Base-by-base conservation (phyloP, 2,888 invertebrate species). In the Amphipoea lucens region DNA sequence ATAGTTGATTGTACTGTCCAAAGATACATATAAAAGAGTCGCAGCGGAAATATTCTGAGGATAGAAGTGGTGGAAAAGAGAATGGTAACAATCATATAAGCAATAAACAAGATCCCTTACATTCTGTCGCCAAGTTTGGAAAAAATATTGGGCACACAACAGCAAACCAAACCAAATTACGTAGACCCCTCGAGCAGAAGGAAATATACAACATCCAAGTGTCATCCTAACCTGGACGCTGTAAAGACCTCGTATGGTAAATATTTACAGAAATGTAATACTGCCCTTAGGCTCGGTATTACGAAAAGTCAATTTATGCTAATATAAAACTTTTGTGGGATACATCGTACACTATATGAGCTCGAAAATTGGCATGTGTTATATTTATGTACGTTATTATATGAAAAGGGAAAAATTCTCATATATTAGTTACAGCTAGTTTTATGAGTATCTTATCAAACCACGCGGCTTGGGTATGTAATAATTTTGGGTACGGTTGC, bases 281-380 rank as follows among this genome's bases (percentile, higher is more conserved):
- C 90, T 88, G 90, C 88, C 87, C 90, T 90, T 84, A 90, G 90
- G 89, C 90, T 87, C 81, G 90, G 89, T 91, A 92, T 92, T 92
- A 92, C 90, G 89, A 89, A 91, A 92, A 92, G 90, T 92, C 92
- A 92, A 92, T 92, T 92, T 92, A 93, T 91, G 92, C 89, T 92
- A 92, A 92, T 91, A 91, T 87, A 90, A 89, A 90, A 88, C 88
- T 89, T 88, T 86, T 87, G 88, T 90, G 87, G 88, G 90, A 91
- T 90, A 89, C 90, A 90, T 91, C 80, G 86, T 62, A 69, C 79
- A 84, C 81, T 89, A 87, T 91, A 91, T 91, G 88, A 89, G 88
- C 73, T 85, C 78, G 83, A 85, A 89, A 89, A 90, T 89, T 89
- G 89, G 83, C 82, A 82, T 81, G 87, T 87, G 88, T 73, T 78